Percentiles rank a stretch among this genome's conserved stretches.
Conservation (phyloP, 2,113 vertebrate genomes). For the Sceloporus undulatus region DNA sequence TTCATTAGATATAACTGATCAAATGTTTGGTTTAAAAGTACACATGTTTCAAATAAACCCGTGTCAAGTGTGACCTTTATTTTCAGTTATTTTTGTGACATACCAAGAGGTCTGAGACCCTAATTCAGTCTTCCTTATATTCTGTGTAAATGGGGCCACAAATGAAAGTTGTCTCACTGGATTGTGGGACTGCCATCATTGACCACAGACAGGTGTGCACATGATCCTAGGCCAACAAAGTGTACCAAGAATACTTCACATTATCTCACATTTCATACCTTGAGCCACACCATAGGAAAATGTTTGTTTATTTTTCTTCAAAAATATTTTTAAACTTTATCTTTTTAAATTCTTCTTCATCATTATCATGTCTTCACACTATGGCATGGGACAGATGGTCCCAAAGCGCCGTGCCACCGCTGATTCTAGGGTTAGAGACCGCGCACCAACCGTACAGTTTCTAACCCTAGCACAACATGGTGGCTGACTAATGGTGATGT, state of each 20-base stretch:
- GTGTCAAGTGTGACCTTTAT: background rate
- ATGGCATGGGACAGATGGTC: background rate
- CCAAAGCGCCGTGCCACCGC: too few species aligned
- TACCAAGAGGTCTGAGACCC: background rate
- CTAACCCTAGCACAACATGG: too few species aligned
- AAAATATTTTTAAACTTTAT: background rate
- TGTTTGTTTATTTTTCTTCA: too few species aligned
- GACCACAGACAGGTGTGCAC: too few species aligned
- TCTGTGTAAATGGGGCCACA: too few species aligned
- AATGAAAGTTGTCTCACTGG: background rate
- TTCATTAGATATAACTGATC: conserved; percentile 19
- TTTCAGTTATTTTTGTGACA: background rate
- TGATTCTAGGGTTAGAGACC: too few species aligned
- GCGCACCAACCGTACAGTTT: too few species aligned
- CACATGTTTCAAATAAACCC: background rate
- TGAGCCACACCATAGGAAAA: background rate
- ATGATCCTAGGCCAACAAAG: background rate
- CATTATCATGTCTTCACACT: background rate
- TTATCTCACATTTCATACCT: background rate
- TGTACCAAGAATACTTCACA: background rate
- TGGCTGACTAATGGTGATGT: too few species aligned
- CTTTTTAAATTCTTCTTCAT: background rate
- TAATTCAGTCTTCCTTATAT: background rate
- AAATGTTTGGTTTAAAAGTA: background rate
- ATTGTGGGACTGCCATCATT: background rate